Evolutionary conservation across 2,113 vertebrate species (phyloP).

Genomic region (Caloenas nicobarica): DNA sequence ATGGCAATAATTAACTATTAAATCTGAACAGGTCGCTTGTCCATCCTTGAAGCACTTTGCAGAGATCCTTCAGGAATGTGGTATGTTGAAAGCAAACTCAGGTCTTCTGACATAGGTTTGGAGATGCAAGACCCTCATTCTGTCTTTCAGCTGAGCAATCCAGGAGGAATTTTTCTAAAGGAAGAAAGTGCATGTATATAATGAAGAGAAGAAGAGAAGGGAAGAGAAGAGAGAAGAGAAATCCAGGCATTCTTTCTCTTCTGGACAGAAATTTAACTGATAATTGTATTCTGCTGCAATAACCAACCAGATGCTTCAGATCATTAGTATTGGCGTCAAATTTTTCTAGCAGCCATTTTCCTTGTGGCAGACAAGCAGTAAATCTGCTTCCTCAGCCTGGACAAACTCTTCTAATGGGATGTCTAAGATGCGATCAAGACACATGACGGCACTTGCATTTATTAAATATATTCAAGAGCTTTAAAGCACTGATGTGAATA

Average conservation of each 20-base stretch:
- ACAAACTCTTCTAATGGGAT: neutral
- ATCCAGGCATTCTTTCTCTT: neutral
- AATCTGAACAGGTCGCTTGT: neutral
- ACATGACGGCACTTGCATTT: neutral
- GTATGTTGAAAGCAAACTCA: neutral
- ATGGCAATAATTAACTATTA: slow-evolving; percentile 51
- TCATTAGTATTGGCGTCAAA: slow-evolving; percentile 37
- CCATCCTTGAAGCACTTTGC: neutral
- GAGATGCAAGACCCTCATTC: neutral
- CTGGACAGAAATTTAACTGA: neutral
- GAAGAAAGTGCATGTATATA: neutral
- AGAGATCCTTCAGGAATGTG: neutral
- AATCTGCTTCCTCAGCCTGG: neutral
- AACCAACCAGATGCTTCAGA: slow-evolving; percentile 51
- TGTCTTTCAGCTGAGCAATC: neutral
- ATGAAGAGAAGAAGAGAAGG: neutral
- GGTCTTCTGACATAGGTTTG: neutral
- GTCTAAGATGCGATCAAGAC: neutral
- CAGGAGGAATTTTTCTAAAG: neutral
- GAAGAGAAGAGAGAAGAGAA: neutral
- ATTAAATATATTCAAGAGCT: neutral
- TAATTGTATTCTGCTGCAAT: slow-evolving; percentile 16
- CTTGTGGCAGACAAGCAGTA: neutral
- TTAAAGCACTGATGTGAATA: neutral
- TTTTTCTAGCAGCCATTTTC: slow-evolving; percentile 46